Percentiles rank a stretch among this genome's conserved stretches.
Evolutionary conservation across 1,140 invertebrate species (phyloP).

Genomic region (Cherax quadricarinatus): DNA sequence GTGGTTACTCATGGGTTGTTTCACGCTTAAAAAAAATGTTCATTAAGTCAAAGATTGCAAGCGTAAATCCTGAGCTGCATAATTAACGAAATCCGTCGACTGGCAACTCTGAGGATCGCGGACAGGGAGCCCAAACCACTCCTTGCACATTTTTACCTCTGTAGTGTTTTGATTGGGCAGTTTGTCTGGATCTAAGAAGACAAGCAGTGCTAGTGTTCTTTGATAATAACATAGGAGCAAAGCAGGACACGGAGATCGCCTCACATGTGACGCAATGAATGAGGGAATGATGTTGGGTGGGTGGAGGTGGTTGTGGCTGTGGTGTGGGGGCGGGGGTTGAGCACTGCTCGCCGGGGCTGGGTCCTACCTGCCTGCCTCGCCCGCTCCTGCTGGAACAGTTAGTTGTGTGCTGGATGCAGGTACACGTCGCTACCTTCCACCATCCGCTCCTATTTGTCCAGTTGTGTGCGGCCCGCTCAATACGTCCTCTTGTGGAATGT

Average conservation of each 20-base stretch:
- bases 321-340: conserved; percentile 8
- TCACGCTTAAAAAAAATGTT: not conserved
- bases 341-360: conserved; percentile 19
- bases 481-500: not conserved
- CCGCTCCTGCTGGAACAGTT: conserved; percentile 47
- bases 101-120: not conserved
- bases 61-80: not conserved
- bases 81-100: not conserved
- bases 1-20: not conserved
- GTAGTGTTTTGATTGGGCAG: not conserved
- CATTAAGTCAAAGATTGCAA: not conserved
- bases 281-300: not conserved
- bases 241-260: no score
- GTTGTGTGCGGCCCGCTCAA: not conserved
- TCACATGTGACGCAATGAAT: not conserved
- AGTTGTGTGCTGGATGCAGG: conserved; percentile 40
- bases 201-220: not conserved
- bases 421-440: not conserved
- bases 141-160: not conserved
- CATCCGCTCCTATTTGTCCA: not conserved
- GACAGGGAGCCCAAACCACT: not conserved
- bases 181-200: not conserved
- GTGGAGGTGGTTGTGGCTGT: not conserved
- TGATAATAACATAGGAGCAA: not conserved
- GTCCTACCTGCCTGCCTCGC: conserved; percentile 32